Evolutionary conservation across 2,888 invertebrate genomes (phyloP), one percentile per base, ranked within the genome.

Genomic region (Seira ritae): DNA sequence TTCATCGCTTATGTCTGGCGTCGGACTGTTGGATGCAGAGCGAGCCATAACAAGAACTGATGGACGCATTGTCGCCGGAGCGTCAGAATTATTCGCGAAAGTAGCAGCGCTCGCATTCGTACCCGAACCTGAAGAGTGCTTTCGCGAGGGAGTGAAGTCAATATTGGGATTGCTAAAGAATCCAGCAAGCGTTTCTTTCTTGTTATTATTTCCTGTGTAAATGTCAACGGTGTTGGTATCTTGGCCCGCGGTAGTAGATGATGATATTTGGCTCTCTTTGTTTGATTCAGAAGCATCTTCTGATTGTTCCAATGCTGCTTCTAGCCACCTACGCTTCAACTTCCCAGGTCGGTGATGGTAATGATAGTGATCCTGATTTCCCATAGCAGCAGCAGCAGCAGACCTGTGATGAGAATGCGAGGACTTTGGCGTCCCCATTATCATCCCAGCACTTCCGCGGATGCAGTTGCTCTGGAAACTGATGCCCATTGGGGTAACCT

Each of bases 11-110:
- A 50, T 31, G 4, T 70, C 70, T 4, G 50, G n/a, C 19, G 19
- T 50, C 3, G 19, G 24, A 73, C 68, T 76, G 72, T 42, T 84
- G 15, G 73, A 74, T 46, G 82, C 42, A 10, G 87, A 76, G 10
- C 81, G 69, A n/a, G 89, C 89, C 88, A 89, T 88, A 17, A 89
- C 89, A 6, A 89, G 84, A 37, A 89, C 89, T 0, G 88, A 89
- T 19, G 89, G 89, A 15, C 89, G 82, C 8, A 71, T 73, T 31
- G 86, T 62, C 12, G 62, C 20, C 12, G 62, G 42, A 20, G 50
- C 22, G 31, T 46, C 31, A 23, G 10, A 31, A 8, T 71, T 19
- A 2, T 60, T 31, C n/a, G 62, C 17, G n/a, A 37, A 22, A n/a
- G n/a, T 19, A 71, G 19, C 31, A 20, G n/a, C 19, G 20, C 50